Evolutionary conservation across 2,113 vertebrate genomes (phyloP).

Genomic region (Dipodomys stephensi): DNA sequence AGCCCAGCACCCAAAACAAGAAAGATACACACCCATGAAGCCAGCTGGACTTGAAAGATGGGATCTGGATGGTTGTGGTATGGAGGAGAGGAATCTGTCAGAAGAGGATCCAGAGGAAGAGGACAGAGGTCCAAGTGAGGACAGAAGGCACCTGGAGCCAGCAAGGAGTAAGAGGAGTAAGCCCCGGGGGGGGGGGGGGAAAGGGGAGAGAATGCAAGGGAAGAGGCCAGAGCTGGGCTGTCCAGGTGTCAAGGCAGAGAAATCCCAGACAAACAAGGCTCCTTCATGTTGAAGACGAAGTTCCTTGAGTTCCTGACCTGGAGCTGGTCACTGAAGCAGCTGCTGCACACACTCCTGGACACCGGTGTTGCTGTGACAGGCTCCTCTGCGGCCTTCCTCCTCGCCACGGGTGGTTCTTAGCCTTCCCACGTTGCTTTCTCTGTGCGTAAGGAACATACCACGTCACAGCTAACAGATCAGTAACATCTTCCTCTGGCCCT

Average conservation of each 20-base stretch:
- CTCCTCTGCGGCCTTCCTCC: neutral
- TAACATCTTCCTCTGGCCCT: neutral
- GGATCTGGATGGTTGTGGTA: neutral
- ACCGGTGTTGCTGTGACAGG: fast-evolving
- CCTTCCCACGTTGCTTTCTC: neutral
- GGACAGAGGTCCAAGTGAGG: neutral
- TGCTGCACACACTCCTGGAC: fast-evolving
- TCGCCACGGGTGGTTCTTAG: neutral
- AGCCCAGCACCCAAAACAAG: neutral
- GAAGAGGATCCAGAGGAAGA: neutral
- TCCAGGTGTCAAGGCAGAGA: neutral
- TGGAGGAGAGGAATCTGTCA: neutral
- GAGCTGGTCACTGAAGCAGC: neutral
- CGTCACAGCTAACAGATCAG: neutral
- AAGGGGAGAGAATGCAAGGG: neutral
- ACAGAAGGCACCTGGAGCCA: neutral
- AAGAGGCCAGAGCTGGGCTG: neutral
- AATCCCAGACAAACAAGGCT: neutral
- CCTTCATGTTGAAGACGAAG: neutral
- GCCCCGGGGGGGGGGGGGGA: neutral
- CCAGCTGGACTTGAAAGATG: neutral
- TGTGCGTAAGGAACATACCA: no score
- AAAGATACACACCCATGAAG: neutral
- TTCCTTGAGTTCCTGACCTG: neutral
- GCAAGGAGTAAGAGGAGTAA: neutral